Evolutionary conservation across 2,113 vertebrate species (phyloP).

Genomic region (Azemiops feae): DNA sequence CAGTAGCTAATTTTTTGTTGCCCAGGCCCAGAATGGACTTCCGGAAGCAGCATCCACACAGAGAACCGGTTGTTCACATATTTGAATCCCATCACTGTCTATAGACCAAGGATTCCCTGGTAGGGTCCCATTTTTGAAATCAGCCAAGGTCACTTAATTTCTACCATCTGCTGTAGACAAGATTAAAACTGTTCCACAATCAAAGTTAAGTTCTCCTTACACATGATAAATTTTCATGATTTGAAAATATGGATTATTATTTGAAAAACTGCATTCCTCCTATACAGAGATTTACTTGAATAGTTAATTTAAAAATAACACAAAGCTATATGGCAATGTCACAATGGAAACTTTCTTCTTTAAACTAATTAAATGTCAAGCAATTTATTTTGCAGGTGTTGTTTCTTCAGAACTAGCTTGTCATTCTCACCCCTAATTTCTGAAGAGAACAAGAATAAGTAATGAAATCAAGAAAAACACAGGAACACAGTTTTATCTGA

Average conservation of each 20-base stretch:
- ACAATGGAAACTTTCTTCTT: background rate
- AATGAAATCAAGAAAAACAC: background rate
- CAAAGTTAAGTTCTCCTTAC: background rate
- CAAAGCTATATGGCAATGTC: constrained; percentile 16
- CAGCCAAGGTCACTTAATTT: background rate
- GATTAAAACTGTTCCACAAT: background rate
- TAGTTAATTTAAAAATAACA: constrained; percentile 18
- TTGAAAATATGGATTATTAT: background rate
- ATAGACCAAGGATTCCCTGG: background rate
- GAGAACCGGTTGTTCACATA: too few species aligned
- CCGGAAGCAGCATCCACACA: too few species aligned
- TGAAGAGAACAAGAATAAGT: background rate
- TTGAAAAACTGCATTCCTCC: background rate
- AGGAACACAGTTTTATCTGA: background rate
- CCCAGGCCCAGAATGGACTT: too few species aligned
- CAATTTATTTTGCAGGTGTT: background rate
- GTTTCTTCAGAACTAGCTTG: background rate
- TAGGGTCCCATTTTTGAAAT: background rate
- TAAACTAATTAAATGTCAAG: constrained; percentile 10
- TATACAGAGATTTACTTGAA: background rate
- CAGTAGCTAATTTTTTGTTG: too few species aligned
- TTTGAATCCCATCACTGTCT: too few species aligned
- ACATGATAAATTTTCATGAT: background rate
- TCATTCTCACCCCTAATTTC: background rate
- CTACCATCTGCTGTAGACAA: background rate